These are phyloP conservation scores for Caradrina clavipalpis DNA, from an alignment of 2,888 invertebrate genomes.

Conservation along the genomic window DNA sequence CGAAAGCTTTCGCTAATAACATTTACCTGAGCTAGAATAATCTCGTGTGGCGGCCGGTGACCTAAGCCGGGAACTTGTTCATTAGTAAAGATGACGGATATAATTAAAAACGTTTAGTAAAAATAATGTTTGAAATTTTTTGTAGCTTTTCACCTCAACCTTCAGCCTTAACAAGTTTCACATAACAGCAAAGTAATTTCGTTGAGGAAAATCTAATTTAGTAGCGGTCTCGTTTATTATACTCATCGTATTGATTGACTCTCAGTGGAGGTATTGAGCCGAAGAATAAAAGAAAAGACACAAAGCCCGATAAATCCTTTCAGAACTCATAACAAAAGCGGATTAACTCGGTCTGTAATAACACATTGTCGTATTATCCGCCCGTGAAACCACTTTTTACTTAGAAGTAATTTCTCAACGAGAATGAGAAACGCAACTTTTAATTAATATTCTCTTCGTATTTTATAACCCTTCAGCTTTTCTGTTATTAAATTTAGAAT, in stretches of 20 bases:
- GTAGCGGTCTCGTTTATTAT: slow-evolving; percentile 19
- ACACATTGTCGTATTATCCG: slow-evolving; percentile 78
- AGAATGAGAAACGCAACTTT: slow-evolving; percentile 65
- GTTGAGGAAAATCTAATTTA: slow-evolving; percentile 27
- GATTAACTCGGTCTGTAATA: slow-evolving; percentile 82
- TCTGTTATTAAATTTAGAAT: slow-evolving; percentile 53
- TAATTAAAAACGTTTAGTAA: not conserved
- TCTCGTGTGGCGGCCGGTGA: slow-evolving; percentile 34
- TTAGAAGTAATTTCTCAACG: slow-evolving; percentile 69
- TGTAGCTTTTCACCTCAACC: not conserved
- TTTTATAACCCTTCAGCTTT: slow-evolving; percentile 58
- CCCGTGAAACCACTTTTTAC: slow-evolving; percentile 73
- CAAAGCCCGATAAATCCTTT: slow-evolving; percentile 77
- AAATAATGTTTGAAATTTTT: not conserved
- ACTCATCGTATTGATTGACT: slow-evolving; percentile 62
- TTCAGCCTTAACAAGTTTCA: not conserved
- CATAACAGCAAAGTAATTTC: slow-evolving; percentile 18
- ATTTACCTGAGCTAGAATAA: slow-evolving; percentile 47
- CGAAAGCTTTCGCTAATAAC: slow-evolving; percentile 69
- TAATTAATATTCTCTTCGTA: slow-evolving; percentile 69
- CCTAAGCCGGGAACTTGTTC: slow-evolving; percentile 22
- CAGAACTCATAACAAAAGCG: slow-evolving; percentile 82
- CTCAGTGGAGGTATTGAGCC: slow-evolving; percentile 70
- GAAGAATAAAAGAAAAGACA: slow-evolving; percentile 73
- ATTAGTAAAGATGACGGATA: slow-evolving; percentile 29